phyloP scores from a whole-genome alignment of 2,113 vertebrate genomes.

The Illadopsis cleaveri region DNA sequence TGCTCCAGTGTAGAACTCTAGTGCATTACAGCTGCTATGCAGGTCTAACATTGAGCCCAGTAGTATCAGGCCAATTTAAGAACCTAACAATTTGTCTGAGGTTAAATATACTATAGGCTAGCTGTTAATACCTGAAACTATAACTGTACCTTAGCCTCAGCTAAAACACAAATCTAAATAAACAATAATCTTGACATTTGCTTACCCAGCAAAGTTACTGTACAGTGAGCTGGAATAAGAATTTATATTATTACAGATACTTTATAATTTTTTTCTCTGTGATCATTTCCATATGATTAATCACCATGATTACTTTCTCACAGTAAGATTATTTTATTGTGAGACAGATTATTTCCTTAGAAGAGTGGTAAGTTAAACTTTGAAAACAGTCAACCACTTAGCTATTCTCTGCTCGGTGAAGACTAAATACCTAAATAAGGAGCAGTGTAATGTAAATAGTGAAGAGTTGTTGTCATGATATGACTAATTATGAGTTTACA shows the following conservation, averaged over 20 bases:
- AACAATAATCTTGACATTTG: not conserved
- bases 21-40: not conserved
- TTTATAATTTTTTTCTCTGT: not conserved
- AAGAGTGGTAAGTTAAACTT: not conserved
- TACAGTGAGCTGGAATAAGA: not conserved
- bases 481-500: not conserved
- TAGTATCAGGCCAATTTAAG: not conserved
- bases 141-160: not conserved
- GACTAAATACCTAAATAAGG: not conserved
- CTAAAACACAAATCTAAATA: not conserved
- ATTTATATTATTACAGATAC: not conserved
- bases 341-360: not conserved
- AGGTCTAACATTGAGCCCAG: not conserved
- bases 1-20: not conserved
- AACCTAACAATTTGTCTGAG: not conserved
- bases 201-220: not conserved
- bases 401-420: not conserved
- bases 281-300: not conserved
- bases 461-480: not conserved
- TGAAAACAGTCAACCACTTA: fast-evolving
- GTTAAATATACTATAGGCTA: not conserved
- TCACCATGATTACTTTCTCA: not conserved
- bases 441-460: not conserved
- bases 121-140: not conserved
- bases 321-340: not conserved